Percentiles rank a stretch among this genome's conserved stretches.
These are phyloP conservation scores for Sebastes diaconus DNA, from an alignment of 2,797 vertebrate species.

Conservation along the genomic window DNA sequence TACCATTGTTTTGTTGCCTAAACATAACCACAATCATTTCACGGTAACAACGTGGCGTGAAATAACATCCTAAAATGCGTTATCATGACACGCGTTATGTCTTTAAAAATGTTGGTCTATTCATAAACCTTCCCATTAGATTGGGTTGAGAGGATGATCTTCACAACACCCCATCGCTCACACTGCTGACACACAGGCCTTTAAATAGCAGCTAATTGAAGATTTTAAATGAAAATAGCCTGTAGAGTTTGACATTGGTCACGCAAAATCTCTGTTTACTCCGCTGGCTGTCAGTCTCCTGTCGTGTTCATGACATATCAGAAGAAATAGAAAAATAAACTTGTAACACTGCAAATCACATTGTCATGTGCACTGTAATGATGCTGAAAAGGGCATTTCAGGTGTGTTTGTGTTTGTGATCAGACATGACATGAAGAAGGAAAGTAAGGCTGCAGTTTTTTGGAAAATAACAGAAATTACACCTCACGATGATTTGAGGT, in stretches of 20 bases:
- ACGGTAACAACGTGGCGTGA: too few relatives aligned
- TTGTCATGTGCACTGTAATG: not conserved
- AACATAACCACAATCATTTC: too few relatives aligned
- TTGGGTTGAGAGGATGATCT: not conserved
- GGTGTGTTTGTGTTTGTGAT: not conserved
- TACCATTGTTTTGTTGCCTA: too few relatives aligned
- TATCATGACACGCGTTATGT: too few relatives aligned
- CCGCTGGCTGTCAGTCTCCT: not conserved
- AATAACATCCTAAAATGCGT: too few relatives aligned
- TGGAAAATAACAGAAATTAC: not conserved
- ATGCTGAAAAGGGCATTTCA: not conserved
- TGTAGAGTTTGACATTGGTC: not conserved
- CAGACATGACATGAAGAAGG: not conserved
- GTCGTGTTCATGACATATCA: not conserved
- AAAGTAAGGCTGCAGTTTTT: not conserved
- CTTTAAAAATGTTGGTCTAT: too few relatives aligned
- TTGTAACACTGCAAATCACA: not conserved
- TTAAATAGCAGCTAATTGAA: not conserved
- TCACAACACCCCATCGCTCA: not conserved
- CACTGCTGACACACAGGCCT: not conserved
- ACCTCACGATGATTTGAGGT: too few relatives aligned
- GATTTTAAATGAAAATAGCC: not conserved
- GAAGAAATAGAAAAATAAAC: not conserved
- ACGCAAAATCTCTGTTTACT: not conserved
- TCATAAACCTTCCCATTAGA: too few relatives aligned